Conservation (phyloP, 1,140 invertebrate species). For the Melanaphis sacchari region DNA sequence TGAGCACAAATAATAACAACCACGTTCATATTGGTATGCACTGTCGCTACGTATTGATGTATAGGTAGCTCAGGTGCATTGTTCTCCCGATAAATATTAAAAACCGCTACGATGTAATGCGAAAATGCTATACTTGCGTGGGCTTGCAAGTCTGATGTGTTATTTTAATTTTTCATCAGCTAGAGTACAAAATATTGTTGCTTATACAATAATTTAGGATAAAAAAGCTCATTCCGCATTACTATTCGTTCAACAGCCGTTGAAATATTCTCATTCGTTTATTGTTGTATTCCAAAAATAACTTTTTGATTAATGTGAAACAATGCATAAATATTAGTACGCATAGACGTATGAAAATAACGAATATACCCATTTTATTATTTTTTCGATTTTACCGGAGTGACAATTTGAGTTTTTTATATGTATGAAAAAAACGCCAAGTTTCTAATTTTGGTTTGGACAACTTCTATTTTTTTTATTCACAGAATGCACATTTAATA, state of each 20-base stretch:
- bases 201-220: background rate
- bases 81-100: background rate
- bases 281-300: background rate
- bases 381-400: background rate
- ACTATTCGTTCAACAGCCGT: background rate
- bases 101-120: background rate
- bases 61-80: background rate
- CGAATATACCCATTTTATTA: background rate
- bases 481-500: background rate
- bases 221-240: background rate
- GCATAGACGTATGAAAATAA: background rate
- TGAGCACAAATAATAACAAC: background rate
- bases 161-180: background rate
- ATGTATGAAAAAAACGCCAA: background rate
- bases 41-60: background rate
- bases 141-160: background rate
- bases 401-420: background rate
- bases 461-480: background rate
- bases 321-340: background rate
- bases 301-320: background rate
- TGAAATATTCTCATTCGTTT: background rate
- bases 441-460: background rate
- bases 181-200: background rate
- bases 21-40: background rate
- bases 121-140: background rate